Conservation (phyloP, 2,113 vertebrate genomes). For the Plectropomus leopardus region DNA sequence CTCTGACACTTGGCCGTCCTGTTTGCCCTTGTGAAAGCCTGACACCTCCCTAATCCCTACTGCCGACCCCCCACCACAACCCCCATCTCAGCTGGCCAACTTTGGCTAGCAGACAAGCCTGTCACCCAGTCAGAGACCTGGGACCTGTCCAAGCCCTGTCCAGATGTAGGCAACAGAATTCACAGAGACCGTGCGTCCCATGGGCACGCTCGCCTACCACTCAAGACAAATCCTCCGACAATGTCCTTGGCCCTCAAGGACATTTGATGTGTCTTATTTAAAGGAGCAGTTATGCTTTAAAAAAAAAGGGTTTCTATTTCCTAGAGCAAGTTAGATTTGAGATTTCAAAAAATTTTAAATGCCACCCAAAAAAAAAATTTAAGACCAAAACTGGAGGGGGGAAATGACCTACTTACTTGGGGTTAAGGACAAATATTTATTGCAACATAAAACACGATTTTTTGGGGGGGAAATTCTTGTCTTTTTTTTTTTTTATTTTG, state of each 20-base stretch:
- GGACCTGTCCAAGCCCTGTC: constrained; percentile 67
- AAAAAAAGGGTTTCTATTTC: too few relatives aligned
- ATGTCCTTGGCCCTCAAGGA: constrained; percentile 8
- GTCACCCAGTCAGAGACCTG: constrained; percentile 68
- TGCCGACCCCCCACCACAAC: constrained; percentile 25
- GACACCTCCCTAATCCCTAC: constrained; percentile 66
- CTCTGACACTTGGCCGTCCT: constrained; percentile 76
- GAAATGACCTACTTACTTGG: too few relatives aligned
- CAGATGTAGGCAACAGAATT: constrained; percentile 72
- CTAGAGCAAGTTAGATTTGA: too few relatives aligned
- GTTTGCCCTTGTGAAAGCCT: constrained; percentile 74
- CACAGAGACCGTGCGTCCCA: constrained; percentile 21
- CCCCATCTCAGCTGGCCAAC: constrained; percentile 64
- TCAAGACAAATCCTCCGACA: constrained; percentile 44
- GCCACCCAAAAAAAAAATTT: too few relatives aligned
- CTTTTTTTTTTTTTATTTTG: too few relatives aligned
- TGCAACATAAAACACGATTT: too few relatives aligned
- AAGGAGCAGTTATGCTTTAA: background rate
- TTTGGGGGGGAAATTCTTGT: too few relatives aligned
- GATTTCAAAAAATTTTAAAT: too few relatives aligned
- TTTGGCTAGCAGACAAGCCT: constrained; percentile 68
- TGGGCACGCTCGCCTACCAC: constrained; percentile 3
- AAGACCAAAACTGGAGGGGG: too few relatives aligned
- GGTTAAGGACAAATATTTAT: too few relatives aligned
- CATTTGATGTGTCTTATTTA: constrained; percentile 1